Conservation (phyloP, 2,113 vertebrate genomes). For the Colaptes auratus region DNA sequence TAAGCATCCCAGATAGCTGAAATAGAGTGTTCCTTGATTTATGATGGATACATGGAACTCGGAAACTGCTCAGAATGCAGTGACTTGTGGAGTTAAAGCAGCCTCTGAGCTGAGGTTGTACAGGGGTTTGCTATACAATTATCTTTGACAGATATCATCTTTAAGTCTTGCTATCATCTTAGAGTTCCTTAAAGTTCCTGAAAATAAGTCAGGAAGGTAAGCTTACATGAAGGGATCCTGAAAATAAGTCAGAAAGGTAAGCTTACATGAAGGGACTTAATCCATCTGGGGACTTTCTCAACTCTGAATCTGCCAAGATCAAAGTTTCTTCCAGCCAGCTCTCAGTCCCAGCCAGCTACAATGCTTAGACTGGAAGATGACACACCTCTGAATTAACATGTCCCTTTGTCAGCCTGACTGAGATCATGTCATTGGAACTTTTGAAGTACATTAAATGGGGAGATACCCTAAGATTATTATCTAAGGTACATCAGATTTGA, state of each 20-base stretch:
- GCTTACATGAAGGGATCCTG: neutral
- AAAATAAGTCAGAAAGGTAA: neutral
- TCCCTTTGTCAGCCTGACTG: neutral
- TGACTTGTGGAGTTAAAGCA: neutral
- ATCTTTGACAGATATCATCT: conserved; percentile 29
- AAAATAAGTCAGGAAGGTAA: neutral
- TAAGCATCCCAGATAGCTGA: neutral
- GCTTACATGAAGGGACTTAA: neutral
- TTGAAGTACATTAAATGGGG: neutral
- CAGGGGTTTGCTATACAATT: neutral
- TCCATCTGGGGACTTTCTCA: neutral
- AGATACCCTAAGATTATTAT: neutral
- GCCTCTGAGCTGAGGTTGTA: neutral
- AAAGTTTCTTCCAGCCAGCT: neutral
- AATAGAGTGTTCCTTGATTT: neutral
- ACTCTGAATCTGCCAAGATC: neutral
- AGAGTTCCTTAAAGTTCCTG: neutral
- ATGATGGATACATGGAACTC: neutral
- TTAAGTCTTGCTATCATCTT: neutral
- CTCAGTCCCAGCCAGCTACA: neutral
- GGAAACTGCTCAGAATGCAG: neutral
- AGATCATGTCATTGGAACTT: neutral
- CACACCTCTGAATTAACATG: neutral
- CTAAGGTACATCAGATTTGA: neutral
- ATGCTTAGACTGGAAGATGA: neutral